Evolutionary conservation across 1,140 invertebrate species (phyloP).

Genomic region (Musca vetustissima): DNA sequence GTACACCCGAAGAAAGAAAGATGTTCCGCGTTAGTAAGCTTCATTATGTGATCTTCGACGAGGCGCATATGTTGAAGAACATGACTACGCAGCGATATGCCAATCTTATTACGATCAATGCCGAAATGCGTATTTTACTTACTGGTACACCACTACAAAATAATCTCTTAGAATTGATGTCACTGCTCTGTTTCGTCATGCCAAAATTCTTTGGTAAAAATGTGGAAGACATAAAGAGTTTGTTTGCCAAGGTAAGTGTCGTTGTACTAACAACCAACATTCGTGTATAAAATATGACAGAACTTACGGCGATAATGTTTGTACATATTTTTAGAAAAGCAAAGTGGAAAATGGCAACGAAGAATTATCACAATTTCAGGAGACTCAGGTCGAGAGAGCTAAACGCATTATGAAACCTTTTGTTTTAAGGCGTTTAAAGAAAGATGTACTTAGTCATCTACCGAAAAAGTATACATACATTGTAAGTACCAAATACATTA

Average conservation of each 20-base stretch:
- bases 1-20: conserved; percentile 83
- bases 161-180: conserved; percentile 94
- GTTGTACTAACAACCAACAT: too few species aligned
- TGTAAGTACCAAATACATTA: conserved; percentile 46
- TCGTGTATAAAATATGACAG: too few species aligned
- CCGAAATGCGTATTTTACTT: conserved; percentile 77
- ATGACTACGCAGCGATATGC: conserved; percentile 91
- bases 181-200: conserved; percentile 93
- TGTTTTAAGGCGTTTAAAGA: conserved; percentile 86
- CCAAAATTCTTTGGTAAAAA: conserved; percentile 90
- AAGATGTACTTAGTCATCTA: conserved; percentile 78
- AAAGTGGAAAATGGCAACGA: conserved; percentile 58
- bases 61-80: conserved; percentile 97
- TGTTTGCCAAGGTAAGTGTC: conserved; percentile 72
- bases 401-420: conserved; percentile 97
- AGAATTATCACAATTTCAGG: conserved; percentile 76
- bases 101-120: conserved; percentile 86
- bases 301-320: too few species aligned
- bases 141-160: conserved; percentile 96
- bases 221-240: conserved; percentile 81
- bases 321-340: conserved; percentile 45
- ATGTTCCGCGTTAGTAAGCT: conserved; percentile 88
- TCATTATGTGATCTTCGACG: conserved; percentile 94
- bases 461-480: conserved; percentile 78
- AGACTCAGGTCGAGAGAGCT: conserved; percentile 86